A percentile compares a stretch with the other conserved stretches of the same genome.
Evolutionary conservation across 2,888 invertebrate genomes (phyloP).

Genomic region (Boloria selene): DNA sequence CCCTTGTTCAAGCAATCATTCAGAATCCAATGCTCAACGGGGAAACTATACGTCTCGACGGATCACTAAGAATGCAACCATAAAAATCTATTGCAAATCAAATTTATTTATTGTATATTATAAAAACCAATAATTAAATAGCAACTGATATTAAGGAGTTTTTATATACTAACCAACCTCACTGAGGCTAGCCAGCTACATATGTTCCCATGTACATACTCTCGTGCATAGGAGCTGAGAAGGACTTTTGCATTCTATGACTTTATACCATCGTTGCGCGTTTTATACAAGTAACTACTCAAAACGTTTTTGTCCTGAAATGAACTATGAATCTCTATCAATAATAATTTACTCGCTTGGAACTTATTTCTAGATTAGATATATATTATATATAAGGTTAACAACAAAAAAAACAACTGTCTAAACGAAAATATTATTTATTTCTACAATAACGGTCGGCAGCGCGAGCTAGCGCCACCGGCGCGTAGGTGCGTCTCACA

Average conservation of each 20-base stretch:
- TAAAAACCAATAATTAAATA: too few species aligned
- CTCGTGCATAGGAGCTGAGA: too few species aligned
- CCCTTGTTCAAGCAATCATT: slow-evolving; percentile 78
- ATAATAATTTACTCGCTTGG: not conserved
- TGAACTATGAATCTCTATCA: not conserved
- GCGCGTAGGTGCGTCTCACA: slow-evolving; percentile 75
- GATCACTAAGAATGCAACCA: slow-evolving; percentile 82
- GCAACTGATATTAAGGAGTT: too few species aligned
- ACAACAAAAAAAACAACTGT: slow-evolving; percentile 58
- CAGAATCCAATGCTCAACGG: slow-evolving; percentile 83
- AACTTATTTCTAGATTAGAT: not conserved
- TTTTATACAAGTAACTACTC: too few species aligned
- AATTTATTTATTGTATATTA: too few species aligned
- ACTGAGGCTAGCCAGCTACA: too few species aligned
- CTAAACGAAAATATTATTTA: slow-evolving; percentile 82
- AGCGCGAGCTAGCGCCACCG: slow-evolving; percentile 55
- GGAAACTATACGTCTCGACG: slow-evolving; percentile 83
- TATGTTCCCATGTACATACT: too few species aligned
- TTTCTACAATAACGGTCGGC: slow-evolving; percentile 77
- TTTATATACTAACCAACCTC: too few species aligned
- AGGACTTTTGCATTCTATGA: too few species aligned
- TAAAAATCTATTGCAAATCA: slow-evolving; percentile 44
- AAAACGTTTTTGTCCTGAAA: too few species aligned
- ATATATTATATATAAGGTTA: not conserved
- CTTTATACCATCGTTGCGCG: too few species aligned